phyloP scores from a whole-genome alignment of 2,113 vertebrate species.

The Cnemophilus loriae region DNA sequence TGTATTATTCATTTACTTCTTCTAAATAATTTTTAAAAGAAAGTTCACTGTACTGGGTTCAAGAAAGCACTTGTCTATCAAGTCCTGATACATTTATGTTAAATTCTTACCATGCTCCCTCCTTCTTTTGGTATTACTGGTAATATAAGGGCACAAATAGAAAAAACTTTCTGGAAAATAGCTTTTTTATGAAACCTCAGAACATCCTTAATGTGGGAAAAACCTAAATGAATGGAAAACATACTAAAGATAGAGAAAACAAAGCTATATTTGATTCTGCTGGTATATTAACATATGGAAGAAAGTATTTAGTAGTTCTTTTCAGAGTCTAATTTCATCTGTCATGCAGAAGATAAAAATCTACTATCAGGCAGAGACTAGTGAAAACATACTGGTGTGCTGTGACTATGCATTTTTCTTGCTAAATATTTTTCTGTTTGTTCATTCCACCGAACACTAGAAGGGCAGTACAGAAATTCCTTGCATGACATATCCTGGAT shows the following conservation, averaged over 20 bases:
- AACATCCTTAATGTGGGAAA: background rate
- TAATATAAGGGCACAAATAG: background rate
- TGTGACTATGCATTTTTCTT: background rate
- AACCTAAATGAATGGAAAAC: background rate
- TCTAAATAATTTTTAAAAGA: background rate
- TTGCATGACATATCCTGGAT: background rate
- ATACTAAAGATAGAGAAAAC: background rate
- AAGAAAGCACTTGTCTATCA: background rate
- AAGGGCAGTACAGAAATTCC: slow-evolving; percentile 14
- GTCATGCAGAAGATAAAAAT: background rate
- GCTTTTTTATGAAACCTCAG: background rate
- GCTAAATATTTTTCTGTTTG: background rate
- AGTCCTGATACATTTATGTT: background rate
- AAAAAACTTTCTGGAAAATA: background rate
- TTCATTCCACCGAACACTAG: background rate
- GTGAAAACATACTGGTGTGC: background rate
- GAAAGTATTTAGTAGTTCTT: background rate
- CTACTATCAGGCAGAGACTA: background rate
- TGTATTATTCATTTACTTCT: background rate
- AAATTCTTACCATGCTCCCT: background rate
- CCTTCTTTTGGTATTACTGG: background rate
- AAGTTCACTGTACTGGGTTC: background rate
- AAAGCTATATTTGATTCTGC: background rate
- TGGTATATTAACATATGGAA: background rate
- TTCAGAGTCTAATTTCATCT: background rate